These are phyloP conservation scores for Pleuronectes platessa DNA, from an alignment of 2,113 vertebrate genomes.

Conservation along the genomic window DNA sequence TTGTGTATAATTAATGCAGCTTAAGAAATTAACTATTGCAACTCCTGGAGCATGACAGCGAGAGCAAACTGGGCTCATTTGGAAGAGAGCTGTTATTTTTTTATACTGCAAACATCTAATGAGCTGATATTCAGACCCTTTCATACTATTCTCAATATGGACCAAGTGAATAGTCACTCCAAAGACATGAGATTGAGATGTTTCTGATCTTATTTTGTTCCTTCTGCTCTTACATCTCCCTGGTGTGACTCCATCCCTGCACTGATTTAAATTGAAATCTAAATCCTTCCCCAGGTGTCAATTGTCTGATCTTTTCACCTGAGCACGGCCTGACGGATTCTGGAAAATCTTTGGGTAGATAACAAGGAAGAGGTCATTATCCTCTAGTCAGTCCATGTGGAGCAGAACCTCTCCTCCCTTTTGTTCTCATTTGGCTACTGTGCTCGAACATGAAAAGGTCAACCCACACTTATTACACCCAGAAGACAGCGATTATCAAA, in stretches of 20 bases:
- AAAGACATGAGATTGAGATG: background rate
- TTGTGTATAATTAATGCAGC: constrained; percentile 68
- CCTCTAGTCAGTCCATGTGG: constrained; percentile 30
- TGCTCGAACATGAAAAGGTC: constrained; percentile 56
- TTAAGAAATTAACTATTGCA: constrained; percentile 52
- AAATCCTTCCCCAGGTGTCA: constrained; percentile 54
- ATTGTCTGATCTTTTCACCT: constrained; percentile 52
- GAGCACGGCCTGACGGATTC: constrained; percentile 34
- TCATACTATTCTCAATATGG: background rate
- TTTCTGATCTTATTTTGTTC: background rate
- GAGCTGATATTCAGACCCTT: background rate
- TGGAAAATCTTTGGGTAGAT: constrained; percentile 49
- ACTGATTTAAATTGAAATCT: constrained; percentile 55
- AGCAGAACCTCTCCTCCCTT: constrained; percentile 48
- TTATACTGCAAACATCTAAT: background rate
- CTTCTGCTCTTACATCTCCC: constrained; percentile 17
- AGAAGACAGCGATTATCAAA: constrained; percentile 20
- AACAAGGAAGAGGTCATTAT: constrained; percentile 50
- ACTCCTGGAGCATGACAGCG: constrained; percentile 34
- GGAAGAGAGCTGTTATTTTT: background rate
- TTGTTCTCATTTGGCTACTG: constrained; percentile 49
- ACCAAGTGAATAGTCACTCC: background rate
- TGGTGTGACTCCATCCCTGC: constrained; percentile 15
- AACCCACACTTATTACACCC: constrained; percentile 35
- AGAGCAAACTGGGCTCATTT: constrained; percentile 14